Evolutionary conservation across 2,113 vertebrate species (phyloP).

Genomic region (Prionailurus bengalensis): DNA sequence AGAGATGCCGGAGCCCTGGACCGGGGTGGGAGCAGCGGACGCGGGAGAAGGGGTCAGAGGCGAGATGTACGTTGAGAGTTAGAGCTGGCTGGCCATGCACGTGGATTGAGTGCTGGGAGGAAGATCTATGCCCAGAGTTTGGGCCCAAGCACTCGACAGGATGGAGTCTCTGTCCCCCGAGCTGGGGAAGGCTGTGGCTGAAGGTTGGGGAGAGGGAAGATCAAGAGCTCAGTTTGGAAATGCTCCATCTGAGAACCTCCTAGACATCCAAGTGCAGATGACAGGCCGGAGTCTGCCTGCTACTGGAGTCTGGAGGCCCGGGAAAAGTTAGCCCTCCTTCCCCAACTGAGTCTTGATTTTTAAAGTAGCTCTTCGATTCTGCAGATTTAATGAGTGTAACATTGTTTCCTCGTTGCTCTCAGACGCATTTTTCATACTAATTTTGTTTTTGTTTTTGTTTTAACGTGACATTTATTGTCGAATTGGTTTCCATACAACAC

Average conservation of each 20-base stretch:
- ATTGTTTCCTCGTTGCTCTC: not conserved
- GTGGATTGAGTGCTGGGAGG: not conserved
- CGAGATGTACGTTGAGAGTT: accelerated
- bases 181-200: not conserved
- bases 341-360: not conserved
- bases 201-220: not conserved
- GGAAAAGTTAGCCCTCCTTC: not conserved
- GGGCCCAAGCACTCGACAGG: no score
- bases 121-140: not conserved
- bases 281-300: no score
- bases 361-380: not conserved
- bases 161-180: not conserved
- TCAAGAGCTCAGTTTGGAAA: not conserved
- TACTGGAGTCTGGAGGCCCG: not conserved
- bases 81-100: not conserved
- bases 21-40: not conserved
- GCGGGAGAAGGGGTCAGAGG: not conserved
- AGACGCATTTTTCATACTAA: not conserved
- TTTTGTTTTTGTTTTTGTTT: not conserved
- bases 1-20: not conserved
- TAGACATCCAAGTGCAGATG: not conserved
- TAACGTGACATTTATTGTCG: no score
- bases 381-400: not conserved
- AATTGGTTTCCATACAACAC: no score
- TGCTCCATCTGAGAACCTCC: not conserved